Evolutionary conservation across 23 tunicate species (phyloP).

Genomic region (Trididemnum clinides): DNA sequence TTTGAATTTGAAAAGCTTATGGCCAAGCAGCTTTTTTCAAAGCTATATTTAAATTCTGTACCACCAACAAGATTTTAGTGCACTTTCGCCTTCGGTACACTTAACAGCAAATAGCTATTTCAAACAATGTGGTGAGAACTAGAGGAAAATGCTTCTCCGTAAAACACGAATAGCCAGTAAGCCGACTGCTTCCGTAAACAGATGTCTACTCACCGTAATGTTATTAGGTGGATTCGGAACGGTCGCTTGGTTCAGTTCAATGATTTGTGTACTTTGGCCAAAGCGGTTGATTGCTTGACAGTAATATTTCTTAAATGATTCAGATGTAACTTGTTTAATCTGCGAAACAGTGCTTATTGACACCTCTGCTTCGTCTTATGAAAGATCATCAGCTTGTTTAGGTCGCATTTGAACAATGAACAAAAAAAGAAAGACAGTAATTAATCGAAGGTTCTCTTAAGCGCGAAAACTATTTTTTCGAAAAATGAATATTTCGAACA

Average conservation of each 20-base stretch:
- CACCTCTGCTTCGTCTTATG: background rate
- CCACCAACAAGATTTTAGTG: too few relatives aligned
- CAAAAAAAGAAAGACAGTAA: too few relatives aligned
- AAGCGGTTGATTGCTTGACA: conserved; percentile 15
- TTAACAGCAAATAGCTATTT: too few relatives aligned
- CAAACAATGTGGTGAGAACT: too few relatives aligned
- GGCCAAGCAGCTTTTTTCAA: background rate
- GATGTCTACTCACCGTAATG: background rate
- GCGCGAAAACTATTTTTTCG: too few relatives aligned
- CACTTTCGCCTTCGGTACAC: background rate
- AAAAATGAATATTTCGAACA: too few relatives aligned
- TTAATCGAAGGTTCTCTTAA: too few relatives aligned
- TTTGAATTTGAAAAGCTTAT: too few relatives aligned
- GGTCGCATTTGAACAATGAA: background rate
- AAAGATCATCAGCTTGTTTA: background rate
- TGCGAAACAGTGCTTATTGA: background rate
- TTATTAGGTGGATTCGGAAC: background rate
- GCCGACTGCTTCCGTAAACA: too few relatives aligned
- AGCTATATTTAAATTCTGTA: too few relatives aligned
- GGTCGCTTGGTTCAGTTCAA: background rate
- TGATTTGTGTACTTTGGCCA: background rate
- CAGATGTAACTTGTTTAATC: conserved; percentile 16
- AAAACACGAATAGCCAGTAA: too few relatives aligned
- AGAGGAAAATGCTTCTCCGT: too few relatives aligned
- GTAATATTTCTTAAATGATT: conserved; percentile 21